A percentile compares a stretch with the other conserved stretches of the same genome.
These are phyloP conservation scores for Pogona vitticeps DNA, from an alignment of 2,113 vertebrate genomes.

Conservation along the genomic window DNA sequence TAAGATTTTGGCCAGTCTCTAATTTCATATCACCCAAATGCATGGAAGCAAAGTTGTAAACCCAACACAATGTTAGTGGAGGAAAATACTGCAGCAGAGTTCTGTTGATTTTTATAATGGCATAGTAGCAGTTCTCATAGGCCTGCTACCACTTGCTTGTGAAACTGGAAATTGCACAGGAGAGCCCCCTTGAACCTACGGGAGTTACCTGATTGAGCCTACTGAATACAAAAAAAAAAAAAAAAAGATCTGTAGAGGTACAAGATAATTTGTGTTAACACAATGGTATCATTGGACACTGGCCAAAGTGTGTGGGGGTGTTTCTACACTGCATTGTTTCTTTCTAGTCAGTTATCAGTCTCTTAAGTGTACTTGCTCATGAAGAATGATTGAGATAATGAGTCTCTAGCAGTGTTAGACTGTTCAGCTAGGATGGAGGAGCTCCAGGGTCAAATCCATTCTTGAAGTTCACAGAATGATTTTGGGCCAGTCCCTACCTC, in stretches of 20 bases:
- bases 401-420: neutral
- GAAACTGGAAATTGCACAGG: neutral
- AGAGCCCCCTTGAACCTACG: no score
- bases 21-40: neutral
- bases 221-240: no score
- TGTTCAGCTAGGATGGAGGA: no score
- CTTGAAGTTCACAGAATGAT: no score
- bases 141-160: neutral
- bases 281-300: neutral
- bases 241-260: no score
- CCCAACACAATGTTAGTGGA: neutral
- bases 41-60: neutral
- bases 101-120: neutral
- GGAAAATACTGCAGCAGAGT: neutral
- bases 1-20: no score
- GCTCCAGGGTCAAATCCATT: no score
- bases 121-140: neutral
- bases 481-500: neutral
- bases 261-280: no score
- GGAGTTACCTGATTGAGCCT: no score
- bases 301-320: neutral
- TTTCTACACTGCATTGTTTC: neutral
- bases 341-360: neutral
- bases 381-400: neutral
- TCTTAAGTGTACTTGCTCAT: neutral